A percentile compares a stretch with the other conserved stretches of the same genome.
These are phyloP conservation scores for Calonectris borealis DNA, from an alignment of 2,113 vertebrate genomes.

Conservation along the genomic window DNA sequence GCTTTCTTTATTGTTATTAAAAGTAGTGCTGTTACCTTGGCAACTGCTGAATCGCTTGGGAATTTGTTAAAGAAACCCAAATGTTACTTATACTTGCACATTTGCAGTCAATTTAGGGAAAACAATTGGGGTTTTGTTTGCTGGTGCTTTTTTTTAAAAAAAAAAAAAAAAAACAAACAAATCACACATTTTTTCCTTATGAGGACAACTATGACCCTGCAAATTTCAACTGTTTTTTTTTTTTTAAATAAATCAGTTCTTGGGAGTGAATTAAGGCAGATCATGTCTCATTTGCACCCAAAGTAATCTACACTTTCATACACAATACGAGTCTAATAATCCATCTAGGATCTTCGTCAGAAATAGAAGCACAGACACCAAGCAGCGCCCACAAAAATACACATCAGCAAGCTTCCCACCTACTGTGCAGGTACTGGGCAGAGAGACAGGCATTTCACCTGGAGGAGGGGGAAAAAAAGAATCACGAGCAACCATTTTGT, in stretches of 20 bases:
- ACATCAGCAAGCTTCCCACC: neutral
- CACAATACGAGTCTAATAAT: neutral
- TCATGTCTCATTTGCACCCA: neutral
- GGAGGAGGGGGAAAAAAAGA: neutral
- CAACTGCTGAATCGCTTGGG: conserved; percentile 60
- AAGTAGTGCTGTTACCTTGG: conserved; percentile 71
- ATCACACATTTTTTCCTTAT: conserved; percentile 2
- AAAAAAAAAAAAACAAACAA: neutral
- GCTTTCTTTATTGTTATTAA: conserved; percentile 67
- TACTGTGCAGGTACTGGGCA: neutral
- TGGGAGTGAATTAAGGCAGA: neutral
- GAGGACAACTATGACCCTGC: neutral
- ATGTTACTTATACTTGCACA: conserved; percentile 59
- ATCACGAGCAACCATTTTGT: neutral
- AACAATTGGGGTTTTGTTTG: conserved; percentile 21
- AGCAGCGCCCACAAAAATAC: neutral
- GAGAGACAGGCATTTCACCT: neutral
- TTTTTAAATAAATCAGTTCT: neutral
- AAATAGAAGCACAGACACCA: neutral
- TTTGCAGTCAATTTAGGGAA: conserved; percentile 61
- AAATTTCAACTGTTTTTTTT: neutral
- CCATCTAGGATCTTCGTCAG: neutral
- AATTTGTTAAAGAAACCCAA: conserved; percentile 61
- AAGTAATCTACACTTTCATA: neutral
- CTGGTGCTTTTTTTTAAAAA: neutral